Conservation (phyloP, 2,797 vertebrate species). For the Heteromormyrus szaboi region DNA sequence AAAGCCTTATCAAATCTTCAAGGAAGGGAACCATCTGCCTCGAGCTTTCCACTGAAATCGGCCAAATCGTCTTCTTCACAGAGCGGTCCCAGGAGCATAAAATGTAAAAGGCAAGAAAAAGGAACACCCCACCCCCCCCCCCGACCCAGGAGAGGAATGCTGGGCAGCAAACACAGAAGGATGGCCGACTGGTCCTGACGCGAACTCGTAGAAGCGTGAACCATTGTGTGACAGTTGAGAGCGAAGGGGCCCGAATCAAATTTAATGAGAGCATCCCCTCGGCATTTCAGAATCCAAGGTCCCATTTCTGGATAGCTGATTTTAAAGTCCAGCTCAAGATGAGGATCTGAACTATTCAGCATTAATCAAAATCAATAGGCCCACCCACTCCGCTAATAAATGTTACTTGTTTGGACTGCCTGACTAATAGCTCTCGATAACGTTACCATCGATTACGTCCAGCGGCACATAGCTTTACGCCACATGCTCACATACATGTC, state of each 20-base stretch:
- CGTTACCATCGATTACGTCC: background rate
- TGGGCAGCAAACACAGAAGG: background rate
- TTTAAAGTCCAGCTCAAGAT: background rate
- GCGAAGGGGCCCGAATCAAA: background rate
- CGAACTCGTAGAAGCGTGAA: conserved; percentile 7
- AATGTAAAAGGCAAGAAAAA: background rate
- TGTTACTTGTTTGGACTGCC: background rate
- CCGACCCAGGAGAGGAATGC: background rate
- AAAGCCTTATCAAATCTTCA: background rate
- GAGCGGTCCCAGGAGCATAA: background rate
- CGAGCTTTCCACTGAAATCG: background rate
- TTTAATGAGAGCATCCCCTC: background rate
- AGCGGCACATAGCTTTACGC: background rate
- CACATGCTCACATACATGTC: background rate
- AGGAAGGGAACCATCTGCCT: background rate
- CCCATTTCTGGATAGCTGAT: background rate
- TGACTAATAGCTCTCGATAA: background rate
- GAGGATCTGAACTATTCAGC: background rate
- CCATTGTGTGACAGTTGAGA: background rate
- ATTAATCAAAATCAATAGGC: background rate
- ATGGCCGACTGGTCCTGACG: conserved; percentile 5
- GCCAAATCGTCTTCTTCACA: conserved; percentile 4
- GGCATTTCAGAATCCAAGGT: background rate
- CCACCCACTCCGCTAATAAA: background rate
- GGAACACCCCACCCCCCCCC: too few relatives aligned